Percentiles rank a stretch among this genome's conserved stretches.
Conservation (phyloP, 1,140 invertebrate genomes). For the Drosophila tsacasi region DNA sequence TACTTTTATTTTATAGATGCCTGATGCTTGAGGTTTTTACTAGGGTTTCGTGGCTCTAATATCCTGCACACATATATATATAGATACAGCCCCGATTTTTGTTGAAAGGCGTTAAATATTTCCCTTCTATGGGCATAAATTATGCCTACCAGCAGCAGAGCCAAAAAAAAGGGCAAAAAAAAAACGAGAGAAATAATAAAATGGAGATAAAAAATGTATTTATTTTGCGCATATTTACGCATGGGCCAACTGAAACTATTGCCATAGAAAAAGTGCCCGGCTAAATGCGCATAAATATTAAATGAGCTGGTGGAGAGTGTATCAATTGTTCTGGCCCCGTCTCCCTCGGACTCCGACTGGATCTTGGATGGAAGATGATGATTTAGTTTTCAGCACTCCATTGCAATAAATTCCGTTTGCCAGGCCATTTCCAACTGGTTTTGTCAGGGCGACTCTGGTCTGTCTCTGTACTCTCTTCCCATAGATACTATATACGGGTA, state of each 20-base stretch:
- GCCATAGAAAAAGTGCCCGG: constrained; percentile 42
- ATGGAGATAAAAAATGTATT: constrained; percentile 56
- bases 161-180: constrained; percentile 26
- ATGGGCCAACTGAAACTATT: constrained; percentile 57
- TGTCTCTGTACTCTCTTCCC: constrained; percentile 25
- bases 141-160: constrained; percentile 48
- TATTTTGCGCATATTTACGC: constrained; percentile 66
- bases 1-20: constrained; percentile 63
- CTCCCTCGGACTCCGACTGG: constrained; percentile 26
- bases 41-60: constrained; percentile 13
- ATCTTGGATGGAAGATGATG: constrained; percentile 54
- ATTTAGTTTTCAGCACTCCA: constrained; percentile 71
- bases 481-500: constrained; percentile 15
- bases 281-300: constrained; percentile 72
- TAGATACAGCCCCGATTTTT: neutral
- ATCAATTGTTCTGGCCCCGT: constrained; percentile 49
- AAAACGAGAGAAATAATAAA: constrained; percentile 40
- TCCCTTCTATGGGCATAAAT: constrained; percentile 55
- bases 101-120: constrained; percentile 65
- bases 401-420: constrained; percentile 69
- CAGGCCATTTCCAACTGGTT: constrained; percentile 68
- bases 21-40: constrained; percentile 48
- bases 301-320: constrained; percentile 63
- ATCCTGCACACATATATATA: constrained; percentile 8
- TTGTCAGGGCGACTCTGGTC: constrained; percentile 59